Base-by-base conservation (phyloP, 2,888 invertebrate genomes). In the Antitype chi region DNA sequence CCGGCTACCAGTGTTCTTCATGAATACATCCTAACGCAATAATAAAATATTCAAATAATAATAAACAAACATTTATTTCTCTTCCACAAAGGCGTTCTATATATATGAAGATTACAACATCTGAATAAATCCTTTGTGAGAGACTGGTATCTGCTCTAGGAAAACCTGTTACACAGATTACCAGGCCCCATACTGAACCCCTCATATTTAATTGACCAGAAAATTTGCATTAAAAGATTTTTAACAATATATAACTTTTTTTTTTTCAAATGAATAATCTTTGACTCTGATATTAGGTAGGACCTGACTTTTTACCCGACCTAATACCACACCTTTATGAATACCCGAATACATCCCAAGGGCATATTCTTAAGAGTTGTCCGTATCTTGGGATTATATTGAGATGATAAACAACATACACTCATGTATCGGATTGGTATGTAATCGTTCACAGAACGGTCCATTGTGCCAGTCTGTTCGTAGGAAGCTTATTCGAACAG, bases 351-450 rank as follows among this genome's bases (percentile, higher is more conserved):
- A 53, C 15, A 70, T 80, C 25, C 59, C 59, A 60, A 85, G 77
- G 59, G 77, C 67, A 59, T 53, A n/a, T n/a, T 59, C n/a, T 63
- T 75, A 70, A 52, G 62, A 67, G 62, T 43, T 25, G 69, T 15
- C 28, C 32, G 17, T 62, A 28, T 70, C 53, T 70, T 67, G 53
- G 84, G 82, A 82, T 82, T 86, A 82, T 28, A 32, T 23, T 47
- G 49, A 38, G 62, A 72, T 57, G 83, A 78, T 83, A 53, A 67
- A 86, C 66, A 82, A 59, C 57, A 63, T 23, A 63, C 59, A 55
- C 59, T 38, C 38, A 20, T 66, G 32, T 32, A 62, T 38, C 60
- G 23, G 52, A 72, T 59, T n/a, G 57, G 47, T 55, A 53, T 32
- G 47, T 73, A 62, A 60, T 55, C 64, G n/a, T 70, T 49, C 59